Percentiles rank a stretch among this genome's conserved stretches.
phyloP scores from a whole-genome alignment of 2,797 vertebrate genomes.

The Coendou prehensilis region DNA sequence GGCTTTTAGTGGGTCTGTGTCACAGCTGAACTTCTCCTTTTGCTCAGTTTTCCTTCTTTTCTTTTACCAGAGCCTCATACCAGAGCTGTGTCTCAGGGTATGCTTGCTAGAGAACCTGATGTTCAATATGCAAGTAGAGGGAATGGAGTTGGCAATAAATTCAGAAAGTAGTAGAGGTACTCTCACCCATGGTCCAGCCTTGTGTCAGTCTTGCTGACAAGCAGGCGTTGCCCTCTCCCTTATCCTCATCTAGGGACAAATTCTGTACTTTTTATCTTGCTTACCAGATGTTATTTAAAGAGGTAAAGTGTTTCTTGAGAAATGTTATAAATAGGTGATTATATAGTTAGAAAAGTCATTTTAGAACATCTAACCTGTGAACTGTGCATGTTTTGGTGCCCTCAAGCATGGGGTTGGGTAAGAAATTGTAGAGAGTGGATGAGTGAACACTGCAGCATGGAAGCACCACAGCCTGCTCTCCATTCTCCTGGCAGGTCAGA shows the following conservation, averaged over 20 bases:
- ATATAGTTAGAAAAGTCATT: neutral
- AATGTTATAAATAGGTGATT: neutral
- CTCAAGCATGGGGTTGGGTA: neutral
- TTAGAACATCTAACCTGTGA: neutral
- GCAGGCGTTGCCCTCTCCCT: rapidly evolving
- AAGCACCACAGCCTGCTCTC: neutral
- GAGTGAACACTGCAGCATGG: neutral
- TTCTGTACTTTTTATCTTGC: neutral
- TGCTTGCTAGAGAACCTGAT: neutral
- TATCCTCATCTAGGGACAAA: neutral
- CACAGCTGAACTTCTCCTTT: neutral
- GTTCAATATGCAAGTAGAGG: neutral
- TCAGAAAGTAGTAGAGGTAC: neutral
- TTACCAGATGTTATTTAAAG: neutral
- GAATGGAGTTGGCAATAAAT: neutral
- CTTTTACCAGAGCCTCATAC: neutral
- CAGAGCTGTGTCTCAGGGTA: neutral
- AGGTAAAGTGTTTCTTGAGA: neutral
- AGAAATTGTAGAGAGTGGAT: neutral
- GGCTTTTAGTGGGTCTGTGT: neutral
- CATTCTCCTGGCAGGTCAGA: neutral
- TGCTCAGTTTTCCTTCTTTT: neutral
- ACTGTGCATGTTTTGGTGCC: neutral
- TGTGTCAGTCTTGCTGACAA: neutral
- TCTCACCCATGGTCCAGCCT: neutral